phyloP scores from a whole-genome alignment of 2,113 vertebrate species.

The Macrotis lagotis region DNA sequence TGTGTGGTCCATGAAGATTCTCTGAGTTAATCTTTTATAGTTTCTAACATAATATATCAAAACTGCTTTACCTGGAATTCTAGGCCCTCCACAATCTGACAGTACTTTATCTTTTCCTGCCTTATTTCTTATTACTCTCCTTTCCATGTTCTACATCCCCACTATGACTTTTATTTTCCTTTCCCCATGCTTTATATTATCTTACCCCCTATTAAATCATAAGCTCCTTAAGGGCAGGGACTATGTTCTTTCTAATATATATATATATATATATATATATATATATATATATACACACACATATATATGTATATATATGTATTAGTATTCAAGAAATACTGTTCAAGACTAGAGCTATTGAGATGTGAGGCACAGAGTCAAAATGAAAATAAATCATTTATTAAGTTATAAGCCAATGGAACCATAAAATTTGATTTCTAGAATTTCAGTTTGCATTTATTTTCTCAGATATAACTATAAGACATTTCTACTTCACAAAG shows the following conservation, averaged over 20 bases:
- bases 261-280: no score
- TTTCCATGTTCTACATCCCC: not conserved
- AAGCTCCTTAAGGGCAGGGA: not conserved
- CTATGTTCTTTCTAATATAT: not conserved
- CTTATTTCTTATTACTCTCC: not conserved
- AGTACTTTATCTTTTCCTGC: not conserved
- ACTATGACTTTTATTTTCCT: not conserved
- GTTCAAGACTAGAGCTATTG: not conserved
- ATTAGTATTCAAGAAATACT: not conserved
- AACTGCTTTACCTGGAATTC: not conserved
- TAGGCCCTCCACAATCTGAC: not conserved
- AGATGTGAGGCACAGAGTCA: not conserved
- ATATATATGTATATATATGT: no score
- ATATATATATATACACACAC: no score
- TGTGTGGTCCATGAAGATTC: not conserved
- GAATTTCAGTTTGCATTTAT: not conserved
- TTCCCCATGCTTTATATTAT: not conserved
- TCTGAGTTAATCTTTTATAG: not conserved
- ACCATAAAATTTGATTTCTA: constrained; percentile 9
- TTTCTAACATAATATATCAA: not conserved
- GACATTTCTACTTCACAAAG: not conserved
- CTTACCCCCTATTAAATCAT: not conserved
- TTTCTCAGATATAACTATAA: not conserved
- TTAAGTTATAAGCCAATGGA: not conserved
- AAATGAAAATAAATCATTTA: constrained; percentile 10